Evolutionary conservation across 2,888 invertebrate genomes (phyloP), one percentile per base, ranked within the genome.

Genomic region (Leucophora obtusa): DNA sequence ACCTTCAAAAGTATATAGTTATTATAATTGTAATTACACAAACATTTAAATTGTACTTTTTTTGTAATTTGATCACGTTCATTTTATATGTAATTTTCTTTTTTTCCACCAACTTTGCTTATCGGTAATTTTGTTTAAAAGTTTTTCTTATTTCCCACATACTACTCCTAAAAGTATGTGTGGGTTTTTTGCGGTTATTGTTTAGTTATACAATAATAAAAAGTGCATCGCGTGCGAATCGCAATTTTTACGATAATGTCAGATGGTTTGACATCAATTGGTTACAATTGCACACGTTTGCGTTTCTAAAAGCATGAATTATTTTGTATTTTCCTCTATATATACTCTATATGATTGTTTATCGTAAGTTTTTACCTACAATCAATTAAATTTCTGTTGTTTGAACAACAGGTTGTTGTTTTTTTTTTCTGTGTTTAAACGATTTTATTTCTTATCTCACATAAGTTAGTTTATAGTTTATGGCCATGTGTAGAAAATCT

Each of bases 181-280:
- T 56, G 65, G 76, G 58, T 73, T 63, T 76, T 51, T 68, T 80
- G 75, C 28, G 71, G 71, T 76, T 35, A 21, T 65, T 69, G 18
- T 70, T 66, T 53, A 28, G 63, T 47, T 58, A 33, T 33, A n/a
- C 3, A 35, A 0, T 54, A 35, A 28, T 58, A 51, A 76, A 81
- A 73, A 56, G 71, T 80, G 82, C 82, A 87, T 87, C 87, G 87
- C 87, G 87, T 87, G 87, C 84, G 83, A 77, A 77, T 80, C 79
- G 84, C 85, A 85, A 87, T 85, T 87, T 86, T 85, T 87, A 84
- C 84, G 86, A 85, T 87, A 83, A 83, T 86, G 87, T 87, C 87
- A 85, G 73, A 77, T 81, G 73, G 60, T 73, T 81, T 81, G 81
- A 77, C 81, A 81, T 77, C 81, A 73, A 81, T 77, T 77, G 81